These are phyloP conservation scores for Rotaria sp. DNA, from an alignment of 2,888 invertebrate species.

Conservation along the genomic window DNA sequence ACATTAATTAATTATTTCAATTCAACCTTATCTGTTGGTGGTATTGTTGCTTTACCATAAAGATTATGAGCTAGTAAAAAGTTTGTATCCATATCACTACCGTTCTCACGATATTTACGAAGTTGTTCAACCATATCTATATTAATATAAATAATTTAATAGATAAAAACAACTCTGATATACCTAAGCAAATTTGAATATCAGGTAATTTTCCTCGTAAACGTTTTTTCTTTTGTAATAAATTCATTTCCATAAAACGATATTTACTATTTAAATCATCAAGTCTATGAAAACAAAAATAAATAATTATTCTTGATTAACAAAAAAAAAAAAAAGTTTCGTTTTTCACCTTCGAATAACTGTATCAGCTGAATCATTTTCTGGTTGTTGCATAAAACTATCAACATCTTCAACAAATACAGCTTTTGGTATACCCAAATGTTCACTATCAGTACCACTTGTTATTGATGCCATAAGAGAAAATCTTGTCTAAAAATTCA, in stretches of 20 bases:
- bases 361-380: slow-evolving; percentile 33
- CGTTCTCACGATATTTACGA: slow-evolving; percentile 31
- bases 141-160: background rate
- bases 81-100: slow-evolving; percentile 36
- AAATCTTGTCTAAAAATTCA: background rate
- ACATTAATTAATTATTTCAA: background rate
- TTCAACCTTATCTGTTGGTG: slow-evolving; percentile 36
- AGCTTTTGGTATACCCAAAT: slow-evolving; percentile 40
- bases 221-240: slow-evolving; percentile 39
- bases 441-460: background rate
- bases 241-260: slow-evolving; percentile 41
- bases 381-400: slow-evolving; percentile 37
- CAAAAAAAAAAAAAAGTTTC: no score
- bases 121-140: slow-evolving; percentile 38
- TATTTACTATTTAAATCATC: slow-evolving; percentile 36
- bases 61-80: slow-evolving; percentile 38
- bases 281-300: background rate
- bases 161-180: background rate
- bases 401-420: slow-evolving; percentile 41
- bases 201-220: slow-evolving; percentile 37
- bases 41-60: slow-evolving; percentile 34
- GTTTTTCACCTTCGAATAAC: slow-evolving; percentile 32
- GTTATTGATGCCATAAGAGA: background rate
- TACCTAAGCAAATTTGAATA: slow-evolving; percentile 18
- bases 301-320: no score